Evolutionary conservation across 2,888 invertebrate species (phyloP).

Genomic region (Lasius fuliginosus): DNA sequence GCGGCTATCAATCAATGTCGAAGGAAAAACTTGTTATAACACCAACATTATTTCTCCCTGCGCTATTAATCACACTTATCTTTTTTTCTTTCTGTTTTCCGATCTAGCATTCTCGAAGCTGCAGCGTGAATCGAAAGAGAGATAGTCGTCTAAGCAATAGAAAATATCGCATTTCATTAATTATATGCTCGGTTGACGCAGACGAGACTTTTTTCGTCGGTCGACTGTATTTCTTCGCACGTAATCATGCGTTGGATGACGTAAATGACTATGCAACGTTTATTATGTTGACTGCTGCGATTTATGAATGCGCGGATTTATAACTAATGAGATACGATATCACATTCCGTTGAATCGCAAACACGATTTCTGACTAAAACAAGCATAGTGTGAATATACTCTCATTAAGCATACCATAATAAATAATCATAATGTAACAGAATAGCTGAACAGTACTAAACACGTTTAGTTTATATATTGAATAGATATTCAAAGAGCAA

Average conservation of each 20-base stretch:
- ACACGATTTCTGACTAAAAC: constrained; percentile 11
- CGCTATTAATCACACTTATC: constrained; percentile 70
- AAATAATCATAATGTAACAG: constrained; percentile 8
- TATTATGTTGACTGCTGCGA: constrained; percentile 32
- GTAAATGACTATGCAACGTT: constrained; percentile 32
- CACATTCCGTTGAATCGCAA: constrained; percentile 16
- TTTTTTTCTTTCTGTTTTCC: constrained; percentile 34
- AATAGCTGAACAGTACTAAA: background rate
- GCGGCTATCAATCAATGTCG: constrained; percentile 68
- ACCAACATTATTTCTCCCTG: constrained; percentile 61
- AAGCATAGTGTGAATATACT: background rate
- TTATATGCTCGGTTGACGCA: constrained; percentile 32
- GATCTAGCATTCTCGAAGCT: constrained; percentile 24
- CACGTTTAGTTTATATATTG: background rate
- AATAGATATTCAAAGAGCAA: background rate
- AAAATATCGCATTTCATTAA: constrained; percentile 39
- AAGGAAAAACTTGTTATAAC: constrained; percentile 66
- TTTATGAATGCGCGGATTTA: constrained; percentile 45
- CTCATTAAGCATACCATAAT: constrained; percentile 2
- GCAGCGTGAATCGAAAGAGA: constrained; percentile 29
- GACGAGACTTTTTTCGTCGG: constrained; percentile 15
- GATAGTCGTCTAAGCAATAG: constrained; percentile 5
- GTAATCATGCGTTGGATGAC: constrained; percentile 48
- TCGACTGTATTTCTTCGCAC: constrained; percentile 26
- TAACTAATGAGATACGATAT: constrained; percentile 43